Conservation (phyloP, 2,113 vertebrate species). For the Rattus norvegicus region DNA sequence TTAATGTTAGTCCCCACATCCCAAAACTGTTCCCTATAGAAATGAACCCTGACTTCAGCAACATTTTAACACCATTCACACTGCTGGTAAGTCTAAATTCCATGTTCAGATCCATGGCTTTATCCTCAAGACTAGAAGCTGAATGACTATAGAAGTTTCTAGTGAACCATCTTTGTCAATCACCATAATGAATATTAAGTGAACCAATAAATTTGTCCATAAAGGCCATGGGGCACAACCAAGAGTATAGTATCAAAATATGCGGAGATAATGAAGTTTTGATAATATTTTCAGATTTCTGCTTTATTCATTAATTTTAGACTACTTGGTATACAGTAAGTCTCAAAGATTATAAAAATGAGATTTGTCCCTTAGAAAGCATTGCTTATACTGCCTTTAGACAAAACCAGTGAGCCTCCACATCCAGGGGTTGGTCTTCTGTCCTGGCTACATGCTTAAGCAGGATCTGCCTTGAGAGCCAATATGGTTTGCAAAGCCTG, state of each 20-base stretch:
- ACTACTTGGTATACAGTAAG: background rate
- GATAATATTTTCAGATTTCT: background rate
- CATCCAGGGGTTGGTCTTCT: background rate
- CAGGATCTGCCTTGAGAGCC: background rate
- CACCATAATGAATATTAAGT: constrained; percentile 81
- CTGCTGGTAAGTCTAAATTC: constrained; percentile 65
- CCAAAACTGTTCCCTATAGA: constrained; percentile 75
- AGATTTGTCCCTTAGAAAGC: background rate
- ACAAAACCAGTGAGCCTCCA: background rate
- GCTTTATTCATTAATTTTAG: constrained; percentile 30
- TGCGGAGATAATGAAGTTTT: background rate
- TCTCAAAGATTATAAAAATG: constrained; percentile 4
- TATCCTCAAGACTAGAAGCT: constrained; percentile 73
- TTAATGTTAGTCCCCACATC: constrained; percentile 51
- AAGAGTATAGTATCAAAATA: constrained; percentile 51
- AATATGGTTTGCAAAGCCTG: background rate
- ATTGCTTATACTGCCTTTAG: background rate
- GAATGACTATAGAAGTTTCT: constrained; percentile 82
- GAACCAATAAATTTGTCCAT: constrained; percentile 81
- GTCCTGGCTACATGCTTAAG: background rate
- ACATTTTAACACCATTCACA: constrained; percentile 72
- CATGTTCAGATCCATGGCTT: constrained; percentile 72
- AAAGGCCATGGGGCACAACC: constrained; percentile 73
- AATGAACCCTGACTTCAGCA: constrained; percentile 71
- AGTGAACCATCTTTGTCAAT: constrained; percentile 80